Percentiles rank a stretch among this genome's conserved stretches.
Conservation (phyloP, 2,888 invertebrate species). For the Globia sparganii region DNA sequence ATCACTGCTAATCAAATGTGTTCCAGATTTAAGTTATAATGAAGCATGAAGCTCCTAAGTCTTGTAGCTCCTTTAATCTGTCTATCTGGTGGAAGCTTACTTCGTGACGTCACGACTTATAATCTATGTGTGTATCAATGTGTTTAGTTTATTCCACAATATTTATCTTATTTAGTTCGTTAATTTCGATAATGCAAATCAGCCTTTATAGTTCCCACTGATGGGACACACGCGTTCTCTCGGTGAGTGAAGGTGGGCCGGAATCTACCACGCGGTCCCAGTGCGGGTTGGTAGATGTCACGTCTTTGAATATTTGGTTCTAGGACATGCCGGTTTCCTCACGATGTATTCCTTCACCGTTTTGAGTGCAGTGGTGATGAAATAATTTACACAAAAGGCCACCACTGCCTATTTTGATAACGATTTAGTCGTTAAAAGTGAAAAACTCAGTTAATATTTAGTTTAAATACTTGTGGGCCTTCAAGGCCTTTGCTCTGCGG, state of each 20-base stretch:
- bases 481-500: not conserved
- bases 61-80: conserved; percentile 10
- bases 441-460: not conserved
- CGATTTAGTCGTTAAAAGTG: not conserved
- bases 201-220: too few species aligned
- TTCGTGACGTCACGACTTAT: conserved; percentile 58
- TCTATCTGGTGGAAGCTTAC: conserved; percentile 29
- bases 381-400: too few species aligned
- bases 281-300: too few species aligned
- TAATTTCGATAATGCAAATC: not conserved
- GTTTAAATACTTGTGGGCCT: too few species aligned
- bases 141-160: conserved; percentile 6
- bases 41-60: not conserved
- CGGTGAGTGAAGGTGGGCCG: too few species aligned
- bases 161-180: conserved; percentile 2
- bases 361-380: too few species aligned
- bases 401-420: too few species aligned
- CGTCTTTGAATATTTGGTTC: too few species aligned
- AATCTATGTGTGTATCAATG: conserved; percentile 22
- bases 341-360: too few species aligned
- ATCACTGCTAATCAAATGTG: not conserved
- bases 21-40: not conserved
- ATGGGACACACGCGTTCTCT: too few species aligned
- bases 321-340: too few species aligned
- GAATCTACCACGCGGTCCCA: too few species aligned